These are phyloP conservation scores for Sebastes miniatus DNA, from an alignment of 2,797 vertebrate species.

Conservation along the genomic window DNA sequence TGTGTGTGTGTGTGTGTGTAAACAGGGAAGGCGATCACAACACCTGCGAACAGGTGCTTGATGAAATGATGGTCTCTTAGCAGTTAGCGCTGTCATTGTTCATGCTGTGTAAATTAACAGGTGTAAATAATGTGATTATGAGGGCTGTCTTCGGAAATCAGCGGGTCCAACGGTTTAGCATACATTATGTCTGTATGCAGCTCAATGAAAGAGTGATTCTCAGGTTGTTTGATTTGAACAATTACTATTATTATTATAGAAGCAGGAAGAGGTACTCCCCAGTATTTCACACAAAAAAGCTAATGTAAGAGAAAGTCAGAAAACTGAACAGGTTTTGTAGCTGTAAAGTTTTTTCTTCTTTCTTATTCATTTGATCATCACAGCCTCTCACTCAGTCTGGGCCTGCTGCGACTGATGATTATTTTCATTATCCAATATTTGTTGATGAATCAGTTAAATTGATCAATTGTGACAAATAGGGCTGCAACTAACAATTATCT, in stretches of 20 bases:
- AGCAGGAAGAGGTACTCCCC: not conserved
- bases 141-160: not conserved
- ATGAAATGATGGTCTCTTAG: slow-evolving; percentile 2
- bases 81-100: not conserved
- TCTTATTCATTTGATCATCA: not conserved
- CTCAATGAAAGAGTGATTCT: not conserved
- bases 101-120: slow-evolving; percentile 3
- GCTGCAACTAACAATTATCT: too few species aligned
- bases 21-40: not conserved
- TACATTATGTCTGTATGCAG: not conserved
- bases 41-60: not conserved
- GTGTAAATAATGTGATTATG: slow-evolving; percentile 30
- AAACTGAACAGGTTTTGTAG: not conserved
- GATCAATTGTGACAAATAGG: too few species aligned
- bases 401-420: not conserved
- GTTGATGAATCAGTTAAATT: too few species aligned
- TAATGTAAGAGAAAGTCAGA: not conserved
- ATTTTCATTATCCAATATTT: not conserved
- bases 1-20: not conserved
- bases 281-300: not conserved
- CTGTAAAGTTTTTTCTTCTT: not conserved
- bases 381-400: not conserved
- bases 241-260: not conserved
- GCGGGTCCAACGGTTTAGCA: not conserved
- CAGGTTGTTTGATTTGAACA: not conserved